Percentiles rank a stretch among this genome's conserved stretches.
Evolutionary conservation across 2,888 invertebrate genomes (phyloP).

Genomic region (Dynastes tityus): DNA sequence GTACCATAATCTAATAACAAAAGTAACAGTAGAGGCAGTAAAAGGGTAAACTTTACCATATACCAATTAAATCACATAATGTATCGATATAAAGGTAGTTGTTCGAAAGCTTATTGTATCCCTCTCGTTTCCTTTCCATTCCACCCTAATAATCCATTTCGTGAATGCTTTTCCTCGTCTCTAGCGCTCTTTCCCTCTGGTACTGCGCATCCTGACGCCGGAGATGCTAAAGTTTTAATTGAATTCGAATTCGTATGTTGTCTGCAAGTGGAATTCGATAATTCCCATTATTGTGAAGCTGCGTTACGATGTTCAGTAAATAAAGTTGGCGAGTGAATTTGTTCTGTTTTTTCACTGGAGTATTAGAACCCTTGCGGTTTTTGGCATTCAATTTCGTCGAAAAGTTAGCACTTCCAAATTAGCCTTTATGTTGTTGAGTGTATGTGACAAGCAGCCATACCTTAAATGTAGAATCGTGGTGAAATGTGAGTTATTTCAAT

Average conservation of each 20-base stretch:
- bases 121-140: neutral
- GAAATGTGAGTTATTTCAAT: no score
- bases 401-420: no score
- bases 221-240: conserved; percentile 44
- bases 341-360: neutral
- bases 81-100: conserved; percentile 37
- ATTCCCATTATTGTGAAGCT: conserved; percentile 13
- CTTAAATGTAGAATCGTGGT: no score
- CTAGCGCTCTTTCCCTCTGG: neutral
- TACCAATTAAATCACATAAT: conserved; percentile 39
- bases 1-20: conserved; percentile 17
- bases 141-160: neutral
- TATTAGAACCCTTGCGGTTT: no score
- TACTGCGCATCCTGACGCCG: neutral
- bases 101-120: conserved; percentile 19
- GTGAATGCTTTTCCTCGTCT: neutral
- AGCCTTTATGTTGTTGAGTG: no score
- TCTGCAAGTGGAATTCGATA: conserved; percentile 22
- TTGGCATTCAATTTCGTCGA: no score
- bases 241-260: conserved; percentile 39
- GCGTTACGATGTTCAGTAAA: conserved; percentile 13
- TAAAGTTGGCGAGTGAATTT: neutral
- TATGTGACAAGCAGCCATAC: no score
- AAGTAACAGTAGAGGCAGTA: conserved; percentile 10
- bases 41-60: conserved; percentile 30